Evolutionary conservation across 1,140 invertebrate genomes (phyloP).

Genomic region (Meteorus sp.): DNA sequence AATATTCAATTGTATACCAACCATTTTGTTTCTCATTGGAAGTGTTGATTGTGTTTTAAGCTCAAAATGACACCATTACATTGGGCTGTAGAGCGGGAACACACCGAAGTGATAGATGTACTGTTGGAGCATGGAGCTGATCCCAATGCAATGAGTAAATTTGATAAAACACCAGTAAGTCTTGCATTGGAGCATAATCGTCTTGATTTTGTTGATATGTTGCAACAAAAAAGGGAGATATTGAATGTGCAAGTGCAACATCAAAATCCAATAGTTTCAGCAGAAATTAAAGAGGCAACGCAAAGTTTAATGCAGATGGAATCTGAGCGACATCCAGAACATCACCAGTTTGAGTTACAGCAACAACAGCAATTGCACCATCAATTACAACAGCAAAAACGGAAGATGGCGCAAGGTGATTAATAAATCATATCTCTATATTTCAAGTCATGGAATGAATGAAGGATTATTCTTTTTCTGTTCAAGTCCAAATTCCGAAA

Average conservation of each 20-base stretch:
- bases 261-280: constrained; percentile 45
- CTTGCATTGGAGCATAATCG: constrained; percentile 71
- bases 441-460: constrained; percentile 1
- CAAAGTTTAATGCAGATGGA: constrained; percentile 50
- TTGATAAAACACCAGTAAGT: constrained; percentile 79
- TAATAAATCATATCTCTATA: background rate
- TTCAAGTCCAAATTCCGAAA: constrained; percentile 39
- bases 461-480: constrained; percentile 20
- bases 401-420: constrained; percentile 38
- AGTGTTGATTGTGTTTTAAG: constrained; percentile 54
- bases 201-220: constrained; percentile 65
- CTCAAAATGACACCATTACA: constrained; percentile 92
- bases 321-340: constrained; percentile 36
- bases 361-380: constrained; percentile 38
- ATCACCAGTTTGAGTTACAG: constrained; percentile 19
- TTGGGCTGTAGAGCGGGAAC: constrained; percentile 89
- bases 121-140: constrained; percentile 76
- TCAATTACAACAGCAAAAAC: constrained; percentile 36
- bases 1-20: constrained; percentile 12
- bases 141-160: constrained; percentile 73
- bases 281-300: constrained; percentile 49
- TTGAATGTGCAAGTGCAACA: constrained; percentile 44
- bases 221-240: constrained; percentile 59
- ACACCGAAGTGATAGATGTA: constrained; percentile 69
- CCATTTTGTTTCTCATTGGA: constrained; percentile 2